Evolutionary conservation across 2,888 invertebrate species (phyloP), one percentile per base, ranked within the genome.

Genomic region (Scaptomyza reducta): DNA sequence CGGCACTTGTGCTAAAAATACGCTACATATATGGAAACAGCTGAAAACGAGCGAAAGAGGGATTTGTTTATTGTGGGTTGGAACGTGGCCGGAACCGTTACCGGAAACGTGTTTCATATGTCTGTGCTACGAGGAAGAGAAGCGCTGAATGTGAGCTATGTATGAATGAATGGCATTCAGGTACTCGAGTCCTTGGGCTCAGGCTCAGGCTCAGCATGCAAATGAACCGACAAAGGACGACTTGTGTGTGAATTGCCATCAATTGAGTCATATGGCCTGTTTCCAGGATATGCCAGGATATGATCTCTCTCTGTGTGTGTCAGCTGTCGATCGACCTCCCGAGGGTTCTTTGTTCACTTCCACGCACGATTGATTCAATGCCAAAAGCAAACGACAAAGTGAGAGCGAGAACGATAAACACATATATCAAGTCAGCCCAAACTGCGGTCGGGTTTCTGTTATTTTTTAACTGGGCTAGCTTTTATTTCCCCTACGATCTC

Each of bases 81-180:
- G 68, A 79, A 71, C 56, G 56, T 44, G 53, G 29, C 42, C 49
- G 49, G 40, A 41, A 50, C 45, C 57, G 57, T 65, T 69, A 56
- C 77, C 76, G 76, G 77, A 77, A 79, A 79, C 74, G 76, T 79
- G 77, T 73, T 69, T 79, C 79, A 66, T 59, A 65, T 72, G 77
- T 53, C 79, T n/a, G 51, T 6, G 38, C 38, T 16, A 16, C 16
- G 22, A 64, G 64, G 63, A 69, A 69, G 66, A 66, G 25, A 25
- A 25, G 50, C 64, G 33, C 33, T 33, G 33, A 33, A 33, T 60
- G 69, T 38, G 46, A 61, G 54, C 63, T 42, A 57, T 40, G 59
- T 5, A 35, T 65, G 50, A 55, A 66, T 72, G 56, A 51, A 66
- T 66, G 56, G 29, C 18, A 33, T 27, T 57, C 72, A 76, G 77